Evolutionary conservation across 2,888 invertebrate genomes (phyloP).

Genomic region (Spisula solida): DNA sequence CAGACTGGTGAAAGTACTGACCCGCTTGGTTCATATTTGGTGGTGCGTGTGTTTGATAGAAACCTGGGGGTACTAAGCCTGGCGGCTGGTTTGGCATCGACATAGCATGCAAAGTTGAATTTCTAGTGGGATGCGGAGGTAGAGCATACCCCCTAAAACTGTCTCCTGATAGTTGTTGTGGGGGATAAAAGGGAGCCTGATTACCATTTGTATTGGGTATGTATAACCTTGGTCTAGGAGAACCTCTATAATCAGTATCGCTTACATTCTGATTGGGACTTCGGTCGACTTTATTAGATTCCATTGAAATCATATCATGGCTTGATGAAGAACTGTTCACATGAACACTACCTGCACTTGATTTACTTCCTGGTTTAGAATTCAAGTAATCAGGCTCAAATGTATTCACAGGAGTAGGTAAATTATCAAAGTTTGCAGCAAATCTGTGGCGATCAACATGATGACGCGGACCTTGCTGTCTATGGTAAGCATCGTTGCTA

Average conservation of each 20-base stretch:
- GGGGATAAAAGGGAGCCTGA: slow-evolving; percentile 41
- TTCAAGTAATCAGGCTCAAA: slow-evolving; percentile 37
- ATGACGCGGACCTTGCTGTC: background rate
- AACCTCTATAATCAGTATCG: background rate
- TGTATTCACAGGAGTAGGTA: slow-evolving; percentile 41
- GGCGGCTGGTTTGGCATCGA: background rate
- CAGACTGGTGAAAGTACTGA: slow-evolving; percentile 28
- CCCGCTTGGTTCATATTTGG: slow-evolving; percentile 31
- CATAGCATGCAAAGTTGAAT: background rate
- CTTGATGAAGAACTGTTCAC: background rate
- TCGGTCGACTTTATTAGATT: background rate
- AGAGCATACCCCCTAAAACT: background rate
- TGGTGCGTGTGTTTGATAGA: slow-evolving; percentile 42
- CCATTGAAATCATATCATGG: background rate
- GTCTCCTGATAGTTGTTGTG: slow-evolving; percentile 16
- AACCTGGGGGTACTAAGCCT: slow-evolving; percentile 49
- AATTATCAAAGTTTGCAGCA: slow-evolving; percentile 60
- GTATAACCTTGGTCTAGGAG: slow-evolving; percentile 32
- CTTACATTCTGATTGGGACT: slow-evolving; percentile 20
- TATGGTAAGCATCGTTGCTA: background rate
- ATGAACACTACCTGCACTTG: background rate
- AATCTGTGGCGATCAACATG: slow-evolving; percentile 53
- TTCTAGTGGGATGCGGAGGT: background rate
- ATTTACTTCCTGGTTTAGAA: background rate
- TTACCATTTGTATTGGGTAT: slow-evolving; percentile 30